These are phyloP conservation scores for Scaptomyza montana DNA, from an alignment of 1,140 invertebrate species.

Conservation along the genomic window DNA sequence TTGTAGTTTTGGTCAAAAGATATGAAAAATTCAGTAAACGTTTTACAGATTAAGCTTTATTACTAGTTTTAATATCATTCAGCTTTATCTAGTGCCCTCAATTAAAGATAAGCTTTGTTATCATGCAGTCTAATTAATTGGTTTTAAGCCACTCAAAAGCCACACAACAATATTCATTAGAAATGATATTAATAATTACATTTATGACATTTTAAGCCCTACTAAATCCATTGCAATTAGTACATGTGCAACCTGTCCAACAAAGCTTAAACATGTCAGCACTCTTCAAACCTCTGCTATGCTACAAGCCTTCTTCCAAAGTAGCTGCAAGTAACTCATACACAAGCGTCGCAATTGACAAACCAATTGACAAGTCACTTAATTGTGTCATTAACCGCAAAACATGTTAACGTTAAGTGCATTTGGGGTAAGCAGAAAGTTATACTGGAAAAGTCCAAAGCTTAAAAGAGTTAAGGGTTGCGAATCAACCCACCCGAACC, in stretches of 20 bases:
- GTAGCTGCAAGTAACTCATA: neutral
- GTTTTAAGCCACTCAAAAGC: neutral
- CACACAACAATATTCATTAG: neutral
- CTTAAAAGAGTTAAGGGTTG: conserved; percentile 5
- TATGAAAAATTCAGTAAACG: too few relatives aligned
- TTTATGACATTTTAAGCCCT: neutral
- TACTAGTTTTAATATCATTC: too few relatives aligned
- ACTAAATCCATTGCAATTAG: neutral
- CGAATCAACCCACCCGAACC: conserved; percentile 1
- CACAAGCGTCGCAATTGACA: conserved; percentile 55
- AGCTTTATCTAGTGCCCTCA: too few relatives aligned
- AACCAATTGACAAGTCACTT: conserved; percentile 76
- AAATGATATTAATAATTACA: neutral
- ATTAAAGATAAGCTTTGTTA: neutral
- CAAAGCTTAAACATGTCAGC: conserved; percentile 6
- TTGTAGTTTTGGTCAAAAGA: too few relatives aligned
- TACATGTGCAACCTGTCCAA: neutral
- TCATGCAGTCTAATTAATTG: neutral
- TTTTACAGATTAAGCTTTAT: too few relatives aligned
- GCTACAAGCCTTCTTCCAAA: neutral
- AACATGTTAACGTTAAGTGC: conserved; percentile 33
- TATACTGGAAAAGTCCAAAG: too few relatives aligned
- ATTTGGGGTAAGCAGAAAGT: neutral
- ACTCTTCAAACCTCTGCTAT: neutral
- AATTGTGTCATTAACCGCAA: conserved; percentile 61